phyloP scores from a whole-genome alignment of 2,888 invertebrate genomes.

The Glaucopsyche alexis region DNA sequence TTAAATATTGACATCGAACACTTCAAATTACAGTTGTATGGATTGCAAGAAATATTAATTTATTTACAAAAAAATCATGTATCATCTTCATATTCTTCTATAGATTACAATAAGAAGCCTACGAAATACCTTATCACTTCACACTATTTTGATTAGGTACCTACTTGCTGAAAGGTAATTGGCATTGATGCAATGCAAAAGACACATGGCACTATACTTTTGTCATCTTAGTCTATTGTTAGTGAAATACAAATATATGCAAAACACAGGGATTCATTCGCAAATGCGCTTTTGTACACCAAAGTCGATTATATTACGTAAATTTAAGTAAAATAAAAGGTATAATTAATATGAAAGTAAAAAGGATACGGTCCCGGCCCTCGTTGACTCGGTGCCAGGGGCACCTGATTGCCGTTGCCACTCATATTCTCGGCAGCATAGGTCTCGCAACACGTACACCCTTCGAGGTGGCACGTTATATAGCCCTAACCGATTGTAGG shows the following conservation, averaged over 20 bases:
- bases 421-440: constrained; percentile 82
- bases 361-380: constrained; percentile 82
- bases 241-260: constrained; percentile 30
- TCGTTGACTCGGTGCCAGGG: constrained; percentile 80
- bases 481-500: constrained; percentile 78
- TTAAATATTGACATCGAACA: neutral
- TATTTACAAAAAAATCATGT: neutral
- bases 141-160: neutral
- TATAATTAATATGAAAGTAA: constrained; percentile 45
- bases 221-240: constrained; percentile 11
- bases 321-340: constrained; percentile 61
- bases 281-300: constrained; percentile 66
- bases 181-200: constrained; percentile 2
- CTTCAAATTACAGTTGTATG: neutral
- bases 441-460: constrained; percentile 81
- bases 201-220: constrained; percentile 12
- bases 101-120: neutral
- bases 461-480: constrained; percentile 82
- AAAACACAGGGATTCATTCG: constrained; percentile 46
- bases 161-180: neutral
- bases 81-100: neutral
- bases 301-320: constrained; percentile 75
- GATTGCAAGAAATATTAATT: neutral
- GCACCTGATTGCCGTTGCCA: constrained; percentile 83
- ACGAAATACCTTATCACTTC: constrained; percentile 10